These are phyloP conservation scores for Gobio occitaniae DNA, from an alignment of 2,797 vertebrate genomes.

Conservation along the genomic window DNA sequence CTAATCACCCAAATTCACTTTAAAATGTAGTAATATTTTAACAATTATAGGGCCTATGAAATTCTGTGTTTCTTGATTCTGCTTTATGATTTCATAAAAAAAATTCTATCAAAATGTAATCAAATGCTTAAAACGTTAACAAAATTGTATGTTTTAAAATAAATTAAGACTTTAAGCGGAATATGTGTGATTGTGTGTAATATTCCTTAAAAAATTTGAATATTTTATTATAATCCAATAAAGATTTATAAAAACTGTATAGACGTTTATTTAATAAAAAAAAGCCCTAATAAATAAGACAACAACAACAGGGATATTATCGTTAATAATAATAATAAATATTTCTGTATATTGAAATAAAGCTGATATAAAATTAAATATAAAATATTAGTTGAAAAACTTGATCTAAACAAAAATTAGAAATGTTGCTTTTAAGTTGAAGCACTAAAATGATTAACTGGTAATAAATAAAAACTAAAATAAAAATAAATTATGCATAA, in stretches of 20 bases:
- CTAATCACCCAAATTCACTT: neutral
- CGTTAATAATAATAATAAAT: neutral
- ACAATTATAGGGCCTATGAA: neutral
- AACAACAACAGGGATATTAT: neutral
- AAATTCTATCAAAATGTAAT: neutral
- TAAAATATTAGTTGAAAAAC: neutral
- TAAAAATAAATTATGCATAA: neutral
- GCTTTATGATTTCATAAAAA: neutral
- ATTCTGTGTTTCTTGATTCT: neutral
- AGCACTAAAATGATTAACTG: neutral
- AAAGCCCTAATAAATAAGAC: too few relatives aligned
- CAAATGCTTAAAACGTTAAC: neutral
- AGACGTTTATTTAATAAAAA: too few relatives aligned
- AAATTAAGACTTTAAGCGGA: neutral
- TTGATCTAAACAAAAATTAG: neutral
- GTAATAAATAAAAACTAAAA: neutral
- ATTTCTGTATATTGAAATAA: neutral
- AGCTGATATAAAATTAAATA: neutral
- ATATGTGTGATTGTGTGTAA: neutral
- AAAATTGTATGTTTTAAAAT: neutral
- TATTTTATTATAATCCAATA: too few relatives aligned
- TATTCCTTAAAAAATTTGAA: neutral
- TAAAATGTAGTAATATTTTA: neutral
- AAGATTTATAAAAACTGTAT: too few relatives aligned
- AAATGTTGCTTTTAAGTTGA: neutral